Evolutionary conservation across 1,140 invertebrate species (phyloP).

Genomic region (Drosophila obscura): DNA sequence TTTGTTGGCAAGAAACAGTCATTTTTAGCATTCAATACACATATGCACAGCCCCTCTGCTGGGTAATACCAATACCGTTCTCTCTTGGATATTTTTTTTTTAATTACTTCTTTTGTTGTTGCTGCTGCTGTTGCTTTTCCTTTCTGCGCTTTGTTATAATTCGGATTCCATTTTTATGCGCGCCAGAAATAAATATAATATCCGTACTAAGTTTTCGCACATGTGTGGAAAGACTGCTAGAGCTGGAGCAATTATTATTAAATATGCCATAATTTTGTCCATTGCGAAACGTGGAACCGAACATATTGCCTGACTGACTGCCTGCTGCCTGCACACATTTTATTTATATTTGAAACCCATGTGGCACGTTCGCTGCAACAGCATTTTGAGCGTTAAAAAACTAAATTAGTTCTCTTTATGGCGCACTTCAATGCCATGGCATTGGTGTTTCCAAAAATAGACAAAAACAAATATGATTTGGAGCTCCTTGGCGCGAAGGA

Average conservation of each 20-base stretch:
- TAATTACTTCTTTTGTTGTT: conserved; percentile 70
- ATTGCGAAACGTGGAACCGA: conserved; percentile 36
- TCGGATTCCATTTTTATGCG: conserved; percentile 43
- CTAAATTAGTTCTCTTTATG: conserved; percentile 2
- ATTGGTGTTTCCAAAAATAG: not conserved
- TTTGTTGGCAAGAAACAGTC: not conserved
- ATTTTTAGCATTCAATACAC: conserved; percentile 16
- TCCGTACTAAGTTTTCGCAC: conserved; percentile 35
- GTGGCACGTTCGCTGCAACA: conserved; percentile 20
- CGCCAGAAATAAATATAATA: conserved; percentile 9
- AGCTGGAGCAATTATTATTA: conserved; percentile 51
- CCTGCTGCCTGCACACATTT: too few relatives aligned
- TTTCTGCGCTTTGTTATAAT: conserved; percentile 49
- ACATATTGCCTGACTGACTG: conserved; percentile 4
- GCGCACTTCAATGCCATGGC: conserved; percentile 23
- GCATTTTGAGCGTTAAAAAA: conserved; percentile 8
- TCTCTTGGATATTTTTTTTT: conserved; percentile 48
- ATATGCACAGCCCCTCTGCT: not conserved
- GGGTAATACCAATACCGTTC: conserved; percentile 30
- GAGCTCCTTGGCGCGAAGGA: too few relatives aligned
- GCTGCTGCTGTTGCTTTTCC: conserved; percentile 32
- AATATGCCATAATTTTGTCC: conserved; percentile 43
- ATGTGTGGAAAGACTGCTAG: conserved; percentile 53
- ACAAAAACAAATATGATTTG: not conserved
- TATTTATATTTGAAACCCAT: not conserved